Evolutionary conservation across 2,888 invertebrate species (phyloP), one percentile per base, ranked within the genome.

Genomic region (Drosophila birchii): DNA sequence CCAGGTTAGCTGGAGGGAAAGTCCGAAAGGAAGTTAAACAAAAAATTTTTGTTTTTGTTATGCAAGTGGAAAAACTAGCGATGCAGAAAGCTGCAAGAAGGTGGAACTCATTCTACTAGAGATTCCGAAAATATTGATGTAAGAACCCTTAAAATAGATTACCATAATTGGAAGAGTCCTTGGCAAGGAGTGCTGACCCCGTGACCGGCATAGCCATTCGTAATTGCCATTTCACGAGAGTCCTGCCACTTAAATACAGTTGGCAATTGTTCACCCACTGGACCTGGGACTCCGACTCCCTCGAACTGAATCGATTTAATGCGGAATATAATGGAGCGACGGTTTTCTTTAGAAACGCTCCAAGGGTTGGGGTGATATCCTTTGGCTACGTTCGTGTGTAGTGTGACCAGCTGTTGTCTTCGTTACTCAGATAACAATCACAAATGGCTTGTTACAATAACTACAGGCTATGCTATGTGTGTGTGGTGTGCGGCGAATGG

Each of bases 401-500:
- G 71, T 45, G 70, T 70, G 70, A 16, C 71, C 70, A 71, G 47
- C 71, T 70, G 70, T 60, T 70, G 70, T 60, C 71, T 70, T 55
- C 60, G 45, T 51, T 38, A 59, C 34, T 45, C 34, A 23, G 72
- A 73, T 64, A 73, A 51, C 57, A 69, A 73, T 73, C 73, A 38
- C 69, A 59, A 74, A 68, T 49, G 69, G 47, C 75, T 69, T 43
- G 47, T 49, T 54, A 75, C 75, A 57, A 75, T 75, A 66, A 58
- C 75, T 54, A 67, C 57, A 43, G 55, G 23, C 20, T n/a, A 45
- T 9, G 32, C n/a, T n/a, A n/a, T 20, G 12, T 39, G 39, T 7
- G 34, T 7, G 12, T 12, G 1, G n/a, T 32, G 32, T 32, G 11
- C 43, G 68, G 3, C 39, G 39, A 39, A 39, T n/a, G 39, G 41